These are phyloP conservation scores for Enteromius thamalakanensis DNA, from an alignment of 2,797 vertebrate species.

Conservation along the genomic window DNA sequence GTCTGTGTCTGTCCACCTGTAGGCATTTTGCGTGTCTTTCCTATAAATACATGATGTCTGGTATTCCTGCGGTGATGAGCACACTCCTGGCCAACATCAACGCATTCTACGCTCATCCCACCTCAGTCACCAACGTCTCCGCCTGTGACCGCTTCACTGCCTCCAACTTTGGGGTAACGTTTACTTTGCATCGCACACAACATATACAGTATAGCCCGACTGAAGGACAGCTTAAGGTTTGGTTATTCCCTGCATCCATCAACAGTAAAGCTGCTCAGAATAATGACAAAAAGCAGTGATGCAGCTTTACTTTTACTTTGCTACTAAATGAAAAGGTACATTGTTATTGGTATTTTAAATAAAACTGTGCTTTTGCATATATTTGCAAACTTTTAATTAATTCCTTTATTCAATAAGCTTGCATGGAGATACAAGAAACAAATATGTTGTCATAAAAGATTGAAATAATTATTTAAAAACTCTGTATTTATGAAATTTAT, in stretches of 20 bases:
- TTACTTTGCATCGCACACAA: conserved; percentile 5
- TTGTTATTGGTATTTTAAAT: background rate
- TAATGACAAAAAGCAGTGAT: background rate
- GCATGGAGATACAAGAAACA: background rate
- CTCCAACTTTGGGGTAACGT: conserved; percentile 94
- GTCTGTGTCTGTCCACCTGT: conserved; percentile 35
- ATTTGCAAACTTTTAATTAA: background rate
- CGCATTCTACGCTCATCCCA: conserved; percentile 96
- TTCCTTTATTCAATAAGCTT: background rate
- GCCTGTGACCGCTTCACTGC: conserved; percentile 93
- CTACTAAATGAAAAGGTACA: background rate
- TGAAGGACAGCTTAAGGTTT: background rate
- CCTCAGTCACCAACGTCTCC: conserved; percentile 91
- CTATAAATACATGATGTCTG: conserved; percentile 95
- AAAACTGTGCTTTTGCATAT: background rate
- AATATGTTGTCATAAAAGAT: background rate
- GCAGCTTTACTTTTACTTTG: background rate
- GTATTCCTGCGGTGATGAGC: conserved; percentile 94
- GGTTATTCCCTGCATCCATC: no score
- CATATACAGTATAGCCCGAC: background rate
- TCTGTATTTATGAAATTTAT: no score
- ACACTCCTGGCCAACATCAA: conserved; percentile 98
- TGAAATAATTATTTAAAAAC: background rate
- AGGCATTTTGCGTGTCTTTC: conserved; percentile 98
- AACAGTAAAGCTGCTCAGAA: background rate